Percentiles rank a stretch among this genome's conserved stretches.
These are phyloP conservation scores for Sigmodon hispidus DNA, from an alignment of 2,113 vertebrate genomes.

Conservation along the genomic window DNA sequence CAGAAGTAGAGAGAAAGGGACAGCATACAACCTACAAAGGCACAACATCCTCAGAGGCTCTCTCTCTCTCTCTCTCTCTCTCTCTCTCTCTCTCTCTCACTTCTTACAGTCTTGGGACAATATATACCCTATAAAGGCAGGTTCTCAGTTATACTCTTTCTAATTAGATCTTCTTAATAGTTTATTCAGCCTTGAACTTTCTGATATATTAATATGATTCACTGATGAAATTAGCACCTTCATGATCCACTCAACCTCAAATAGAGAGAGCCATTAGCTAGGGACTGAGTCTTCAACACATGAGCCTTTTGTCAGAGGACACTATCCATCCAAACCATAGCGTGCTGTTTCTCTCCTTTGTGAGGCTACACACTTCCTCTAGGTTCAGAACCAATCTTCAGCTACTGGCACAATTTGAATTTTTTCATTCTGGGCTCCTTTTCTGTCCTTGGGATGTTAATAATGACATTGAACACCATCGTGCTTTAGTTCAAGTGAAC, in stretches of 20 bases:
- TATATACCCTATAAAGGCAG: too few species aligned
- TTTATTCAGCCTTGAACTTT: background rate
- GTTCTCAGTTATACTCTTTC: background rate
- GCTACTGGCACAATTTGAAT: background rate
- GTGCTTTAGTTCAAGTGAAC: conserved; percentile 55
- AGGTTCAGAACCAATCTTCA: background rate
- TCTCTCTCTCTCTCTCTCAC: background rate
- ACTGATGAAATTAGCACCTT: background rate
- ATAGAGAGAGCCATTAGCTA: background rate
- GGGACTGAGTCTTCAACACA: background rate
- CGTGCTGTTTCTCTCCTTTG: background rate
- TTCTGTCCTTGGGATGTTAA: background rate
- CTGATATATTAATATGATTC: background rate
- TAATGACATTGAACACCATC: conserved; percentile 38
- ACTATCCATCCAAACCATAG: background rate
- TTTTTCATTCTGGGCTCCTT: background rate
- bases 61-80: background rate
- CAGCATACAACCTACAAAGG: background rate
- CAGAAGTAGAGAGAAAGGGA: too few species aligned
- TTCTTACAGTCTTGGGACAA: background rate
- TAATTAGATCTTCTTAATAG: background rate
- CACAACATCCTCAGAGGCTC: fast-evolving
- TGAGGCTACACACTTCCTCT: background rate
- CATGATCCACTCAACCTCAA: background rate
- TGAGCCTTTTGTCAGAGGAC: background rate